Base-by-base conservation (phyloP, 1,140 invertebrate species). In the Hylyphantes graminicola region DNA sequence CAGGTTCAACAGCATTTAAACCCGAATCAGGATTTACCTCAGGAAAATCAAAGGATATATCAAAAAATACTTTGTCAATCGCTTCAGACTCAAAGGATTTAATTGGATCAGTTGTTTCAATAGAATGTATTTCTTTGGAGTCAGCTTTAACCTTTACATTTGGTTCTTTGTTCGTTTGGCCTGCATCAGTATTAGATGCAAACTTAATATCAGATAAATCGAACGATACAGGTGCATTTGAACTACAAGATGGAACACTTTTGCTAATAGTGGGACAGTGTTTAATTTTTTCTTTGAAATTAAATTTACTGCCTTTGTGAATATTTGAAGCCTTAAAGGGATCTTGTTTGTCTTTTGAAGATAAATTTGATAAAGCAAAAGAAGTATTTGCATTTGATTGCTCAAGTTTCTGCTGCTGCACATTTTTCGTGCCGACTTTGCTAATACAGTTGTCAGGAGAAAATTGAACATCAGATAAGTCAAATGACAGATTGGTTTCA, bases 11-110 rank as follows among this genome's bases (percentile, higher is more conserved):
- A 35, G 35, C 35, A 35, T 35, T 68, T 7, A 3, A 11, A 68
- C 21, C 10, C 15, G 50, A 19, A 53, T 0, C 10, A n/a, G 11
- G 13, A 12, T 78, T 15, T n/a, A 64, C 50, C 9, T 78, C 76
- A 10, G 79, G 67, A 50, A 63, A 35, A 15, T 81, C 79, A 73
- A 81, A 81, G 9, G 79, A 73, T 21, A 81, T 63, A 64, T 81
- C 79, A 63, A 81, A 81, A 72, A 51, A 72, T 81, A 81, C 19
- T 8, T 81, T 81, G 6, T 72, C 35, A 61, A n/a, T 10, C 50
- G 59, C 15, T 21, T 35, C 51, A 17, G n/a, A 64, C 19, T 76
- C 57, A 50, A 54, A 64, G 10, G 53, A 17, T 61, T 61, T 61
- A 61, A 17, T 15, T 61, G 12, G 35, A 35, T 35, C 35, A 35